phyloP scores from a whole-genome alignment of 2,888 invertebrate species.

The Latheticus oryzae region DNA sequence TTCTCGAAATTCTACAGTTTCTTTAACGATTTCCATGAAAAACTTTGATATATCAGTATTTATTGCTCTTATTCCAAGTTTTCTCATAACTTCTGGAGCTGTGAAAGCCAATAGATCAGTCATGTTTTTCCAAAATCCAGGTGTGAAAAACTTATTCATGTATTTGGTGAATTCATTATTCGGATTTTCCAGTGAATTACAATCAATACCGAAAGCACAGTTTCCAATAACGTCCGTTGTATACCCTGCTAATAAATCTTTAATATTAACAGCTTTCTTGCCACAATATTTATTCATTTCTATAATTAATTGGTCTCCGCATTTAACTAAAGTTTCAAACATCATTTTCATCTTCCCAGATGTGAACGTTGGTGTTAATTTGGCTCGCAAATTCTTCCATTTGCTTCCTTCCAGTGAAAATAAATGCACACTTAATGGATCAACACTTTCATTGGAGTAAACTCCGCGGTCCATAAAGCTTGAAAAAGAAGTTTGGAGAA shows the following conservation, averaged over 20 bases:
- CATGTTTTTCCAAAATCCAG: slow-evolving; percentile 17
- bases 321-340: slow-evolving; percentile 35
- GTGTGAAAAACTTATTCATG: slow-evolving; percentile 18
- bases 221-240: slow-evolving; percentile 36
- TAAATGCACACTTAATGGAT: slow-evolving; percentile 42
- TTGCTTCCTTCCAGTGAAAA: slow-evolving; percentile 34
- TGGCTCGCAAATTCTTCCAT: slow-evolving; percentile 39
- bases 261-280: slow-evolving; percentile 26
- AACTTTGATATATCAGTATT: slow-evolving; percentile 38
- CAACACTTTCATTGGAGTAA: slow-evolving; percentile 35
- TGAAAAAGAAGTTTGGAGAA: slow-evolving; percentile 57
- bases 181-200: slow-evolving; percentile 67
- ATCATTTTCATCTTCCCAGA: slow-evolving; percentile 42
- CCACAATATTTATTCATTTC: slow-evolving; percentile 27
- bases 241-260: slow-evolving; percentile 31
- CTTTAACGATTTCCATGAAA: slow-evolving; percentile 54
- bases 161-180: slow-evolving; percentile 64
- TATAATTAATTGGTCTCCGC: slow-evolving; percentile 18
- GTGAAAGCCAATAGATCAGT: slow-evolving; percentile 21
- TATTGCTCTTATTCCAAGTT: slow-evolving; percentile 9
- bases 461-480: slow-evolving; percentile 56
- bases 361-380: slow-evolving; percentile 41
- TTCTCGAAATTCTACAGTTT: slow-evolving; percentile 61
- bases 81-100: slow-evolving; percentile 18
- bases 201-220: slow-evolving; percentile 63